Base-by-base conservation (phyloP, 2,797 vertebrate species). In the Sebastes ruberrimus region DNA sequence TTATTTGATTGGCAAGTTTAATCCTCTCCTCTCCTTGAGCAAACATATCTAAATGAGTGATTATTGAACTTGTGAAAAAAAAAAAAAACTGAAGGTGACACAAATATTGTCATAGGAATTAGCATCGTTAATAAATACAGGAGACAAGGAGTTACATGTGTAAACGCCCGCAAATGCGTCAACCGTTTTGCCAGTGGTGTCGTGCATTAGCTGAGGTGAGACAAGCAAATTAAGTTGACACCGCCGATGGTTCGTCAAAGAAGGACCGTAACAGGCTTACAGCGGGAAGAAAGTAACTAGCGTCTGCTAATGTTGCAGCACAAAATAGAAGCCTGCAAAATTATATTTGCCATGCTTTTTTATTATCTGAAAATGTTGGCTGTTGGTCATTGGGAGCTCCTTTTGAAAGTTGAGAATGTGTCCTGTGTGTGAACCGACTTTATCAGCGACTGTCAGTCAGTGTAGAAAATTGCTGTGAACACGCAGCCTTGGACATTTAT, bases 201-300 rank as follows among this genome's bases (percentile, higher is more conserved):
- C 63, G 16, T 52, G 66, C 22, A 59, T 42, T 68, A 53, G 76
- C 53, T 57, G 83, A 83, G 64, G 61, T 88, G 80, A 78, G 56
- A 76, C 76, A 74, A 78, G 81, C 56, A 53, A 91, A 89, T 90
- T 76, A 79, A 74, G 70, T 70, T 73, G 78, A 87, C 52, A 28
- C 70, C 30, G 52, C 7, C 2, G 65, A 72, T 71, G 76, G 70
- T 82, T 42, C 78, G 81, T 80, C 57, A 81, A 71, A 76, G 71
- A 64, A 22, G 25, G 69, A 69, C 63, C 32, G 69, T 82, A 89
- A 90, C 71, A 65, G 82, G 83, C 69, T 84, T 86, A 84, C 16
- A 52, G 71, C 3, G 4, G 64, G 33, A 56, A 72, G 63, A 84
- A 86, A 91, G 80, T 80, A 77, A 73, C 76, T 66, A 67, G 52